These are phyloP conservation scores for Pao palembangensis DNA, from an alignment of 2,113 vertebrate genomes.

Conservation along the genomic window DNA sequence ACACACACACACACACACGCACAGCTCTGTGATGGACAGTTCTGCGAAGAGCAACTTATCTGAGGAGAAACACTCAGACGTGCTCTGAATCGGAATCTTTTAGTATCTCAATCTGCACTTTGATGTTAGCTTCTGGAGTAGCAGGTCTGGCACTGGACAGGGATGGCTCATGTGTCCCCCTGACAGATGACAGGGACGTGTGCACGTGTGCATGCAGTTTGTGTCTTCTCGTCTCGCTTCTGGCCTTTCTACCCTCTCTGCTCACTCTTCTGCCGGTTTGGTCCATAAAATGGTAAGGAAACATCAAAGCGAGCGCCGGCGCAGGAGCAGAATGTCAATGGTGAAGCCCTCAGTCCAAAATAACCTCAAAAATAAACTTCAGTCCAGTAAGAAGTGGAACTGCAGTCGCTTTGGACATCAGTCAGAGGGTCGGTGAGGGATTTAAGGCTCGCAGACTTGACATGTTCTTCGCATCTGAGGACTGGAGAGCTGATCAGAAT, in stretches of 20 bases:
- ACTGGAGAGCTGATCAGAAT: too few species aligned
- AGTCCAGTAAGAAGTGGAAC: constrained; percentile 14
- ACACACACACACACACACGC: constrained; percentile 11
- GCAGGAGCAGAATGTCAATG: background rate
- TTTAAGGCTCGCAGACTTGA: too few species aligned
- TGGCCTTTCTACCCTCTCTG: too few species aligned
- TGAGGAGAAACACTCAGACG: constrained; percentile 25
- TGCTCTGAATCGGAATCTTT: constrained; percentile 21
- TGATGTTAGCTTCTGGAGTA: constrained; percentile 42
- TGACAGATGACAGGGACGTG: too few species aligned
- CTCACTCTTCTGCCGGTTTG: background rate
- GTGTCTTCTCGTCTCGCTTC: too few species aligned
- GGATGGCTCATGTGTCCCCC: too few species aligned
- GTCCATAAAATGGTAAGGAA: background rate
- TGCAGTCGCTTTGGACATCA: background rate
- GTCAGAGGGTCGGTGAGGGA: background rate
- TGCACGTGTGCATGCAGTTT: too few species aligned
- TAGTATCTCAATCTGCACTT: constrained; percentile 30
- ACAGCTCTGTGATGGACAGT: constrained; percentile 3
- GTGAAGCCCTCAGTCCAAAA: constrained; percentile 28
- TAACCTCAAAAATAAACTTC: constrained; percentile 29
- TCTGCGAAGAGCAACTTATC: constrained; percentile 21
- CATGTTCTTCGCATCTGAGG: too few species aligned
- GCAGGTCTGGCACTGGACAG: too few species aligned
- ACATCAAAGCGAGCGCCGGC: background rate